These are phyloP conservation scores for Drosophila trapezifrons DNA, from an alignment of 1,140 invertebrate genomes.

Conservation along the genomic window DNA sequence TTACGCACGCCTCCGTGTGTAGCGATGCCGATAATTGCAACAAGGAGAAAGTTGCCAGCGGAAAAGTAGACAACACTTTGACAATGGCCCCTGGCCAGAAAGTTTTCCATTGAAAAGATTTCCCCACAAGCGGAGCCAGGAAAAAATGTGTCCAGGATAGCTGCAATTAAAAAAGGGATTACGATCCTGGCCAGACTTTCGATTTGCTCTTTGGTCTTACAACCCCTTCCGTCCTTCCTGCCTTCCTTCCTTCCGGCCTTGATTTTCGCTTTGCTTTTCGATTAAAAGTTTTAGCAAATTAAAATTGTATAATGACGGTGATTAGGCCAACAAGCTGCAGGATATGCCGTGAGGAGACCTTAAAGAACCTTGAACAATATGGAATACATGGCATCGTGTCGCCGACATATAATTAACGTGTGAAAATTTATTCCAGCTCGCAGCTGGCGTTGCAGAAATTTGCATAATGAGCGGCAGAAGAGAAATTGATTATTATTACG, in stretches of 20 bases:
- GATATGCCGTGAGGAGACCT: background rate
- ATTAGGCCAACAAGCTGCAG: conserved; percentile 53
- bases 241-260: conserved; percentile 29
- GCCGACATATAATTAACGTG: conserved; percentile 68
- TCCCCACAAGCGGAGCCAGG: conserved; percentile 18
- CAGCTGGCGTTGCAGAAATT: conserved; percentile 62
- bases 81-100: conserved; percentile 52
- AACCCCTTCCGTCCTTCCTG: conserved; percentile 3
- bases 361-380: conserved; percentile 15
- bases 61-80: conserved; percentile 72
- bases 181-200: conserved; percentile 60
- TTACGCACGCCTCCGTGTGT: conserved; percentile 79
- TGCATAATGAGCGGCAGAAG: conserved; percentile 56
- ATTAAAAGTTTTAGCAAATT: conserved; percentile 77
- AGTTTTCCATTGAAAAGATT: conserved; percentile 39
- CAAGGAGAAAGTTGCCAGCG: conserved; percentile 62
- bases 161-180: conserved; percentile 81
- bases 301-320: conserved; percentile 76
- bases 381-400: conserved; percentile 49
- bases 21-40: conserved; percentile 76
- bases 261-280: conserved; percentile 53
- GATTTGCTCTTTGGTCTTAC: conserved; percentile 25
- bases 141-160: conserved; percentile 46
- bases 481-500: conserved; percentile 70
- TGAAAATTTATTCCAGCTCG: conserved; percentile 58